These are phyloP conservation scores for Cavia aperea DNA, from an alignment of 2,113 vertebrate species.

Conservation along the genomic window DNA sequence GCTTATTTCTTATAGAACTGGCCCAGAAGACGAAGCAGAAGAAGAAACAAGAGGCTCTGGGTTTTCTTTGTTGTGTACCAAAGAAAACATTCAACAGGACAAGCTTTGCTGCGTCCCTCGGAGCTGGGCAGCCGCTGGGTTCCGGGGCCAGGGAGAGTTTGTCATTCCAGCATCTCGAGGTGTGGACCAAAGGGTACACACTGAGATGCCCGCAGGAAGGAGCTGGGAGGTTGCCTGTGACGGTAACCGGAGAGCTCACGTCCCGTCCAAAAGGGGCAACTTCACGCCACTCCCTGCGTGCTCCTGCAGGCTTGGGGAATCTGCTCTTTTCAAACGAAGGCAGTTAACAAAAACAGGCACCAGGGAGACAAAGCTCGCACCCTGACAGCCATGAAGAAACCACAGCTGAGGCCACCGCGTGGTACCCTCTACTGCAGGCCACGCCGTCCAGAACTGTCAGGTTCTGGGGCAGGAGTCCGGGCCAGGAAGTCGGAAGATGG, in stretches of 20 bases:
- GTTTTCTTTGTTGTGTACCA: not conserved
- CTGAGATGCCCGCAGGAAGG: not conserved
- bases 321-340: not conserved
- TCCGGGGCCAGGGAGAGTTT: not conserved
- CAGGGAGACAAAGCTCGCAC: not conserved
- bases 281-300: fast-evolving
- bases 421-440: no score
- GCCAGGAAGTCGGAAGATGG: not conserved
- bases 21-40: not conserved
- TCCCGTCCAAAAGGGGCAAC: not conserved
- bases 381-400: no score
- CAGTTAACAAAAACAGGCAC: not conserved
- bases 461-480: not conserved
- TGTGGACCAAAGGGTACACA: not conserved
- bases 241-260: not conserved
- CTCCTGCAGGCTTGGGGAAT: no score
- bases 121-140: no score
- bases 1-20: not conserved
- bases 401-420: fast-evolving
- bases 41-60: not conserved
- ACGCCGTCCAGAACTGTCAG: fast-evolving
- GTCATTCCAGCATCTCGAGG: fast-evolving
- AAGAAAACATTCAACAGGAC: not conserved
- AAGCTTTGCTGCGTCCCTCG: not conserved
- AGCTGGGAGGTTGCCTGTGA: not conserved